These are phyloP conservation scores for Pseudocheirus occidentalis DNA, from an alignment of 2,797 vertebrate genomes.

Conservation along the genomic window DNA sequence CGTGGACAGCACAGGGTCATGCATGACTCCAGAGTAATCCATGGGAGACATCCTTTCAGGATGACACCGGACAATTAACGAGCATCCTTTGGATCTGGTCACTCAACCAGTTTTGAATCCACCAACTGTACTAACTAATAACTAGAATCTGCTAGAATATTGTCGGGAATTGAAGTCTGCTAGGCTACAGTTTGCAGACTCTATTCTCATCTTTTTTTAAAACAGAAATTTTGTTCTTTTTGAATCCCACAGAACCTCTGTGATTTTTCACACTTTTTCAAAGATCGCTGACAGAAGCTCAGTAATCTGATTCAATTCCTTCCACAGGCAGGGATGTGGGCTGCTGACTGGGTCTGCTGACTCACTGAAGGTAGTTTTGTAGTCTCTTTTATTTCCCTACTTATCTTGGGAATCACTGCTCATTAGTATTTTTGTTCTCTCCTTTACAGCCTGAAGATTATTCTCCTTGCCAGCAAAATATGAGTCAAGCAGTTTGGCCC, in stretches of 20 bases:
- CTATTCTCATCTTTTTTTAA: neutral
- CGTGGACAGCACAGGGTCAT: neutral
- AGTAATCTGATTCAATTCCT: neutral
- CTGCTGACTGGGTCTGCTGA: neutral
- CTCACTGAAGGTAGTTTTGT: neutral
- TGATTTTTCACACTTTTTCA: neutral
- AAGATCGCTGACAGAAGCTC: neutral
- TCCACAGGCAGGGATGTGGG: neutral
- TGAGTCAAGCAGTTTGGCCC: neutral
- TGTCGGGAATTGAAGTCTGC: neutral
- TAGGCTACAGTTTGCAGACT: neutral
- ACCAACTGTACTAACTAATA: neutral
- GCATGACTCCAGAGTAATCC: neutral
- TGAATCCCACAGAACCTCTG: neutral
- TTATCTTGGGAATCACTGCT: neutral
- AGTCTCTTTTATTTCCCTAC: neutral
- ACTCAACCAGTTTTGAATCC: neutral
- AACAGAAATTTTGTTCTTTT: neutral
- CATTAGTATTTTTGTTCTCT: neutral
- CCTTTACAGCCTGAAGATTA: neutral
- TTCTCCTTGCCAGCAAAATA: neutral
- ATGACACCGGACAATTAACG: neutral
- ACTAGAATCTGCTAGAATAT: neutral
- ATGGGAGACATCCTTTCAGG: neutral
- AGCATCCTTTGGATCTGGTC: neutral